Conservation (phyloP, 2,113 vertebrate genomes). For the Lampris megalopsis region DNA sequence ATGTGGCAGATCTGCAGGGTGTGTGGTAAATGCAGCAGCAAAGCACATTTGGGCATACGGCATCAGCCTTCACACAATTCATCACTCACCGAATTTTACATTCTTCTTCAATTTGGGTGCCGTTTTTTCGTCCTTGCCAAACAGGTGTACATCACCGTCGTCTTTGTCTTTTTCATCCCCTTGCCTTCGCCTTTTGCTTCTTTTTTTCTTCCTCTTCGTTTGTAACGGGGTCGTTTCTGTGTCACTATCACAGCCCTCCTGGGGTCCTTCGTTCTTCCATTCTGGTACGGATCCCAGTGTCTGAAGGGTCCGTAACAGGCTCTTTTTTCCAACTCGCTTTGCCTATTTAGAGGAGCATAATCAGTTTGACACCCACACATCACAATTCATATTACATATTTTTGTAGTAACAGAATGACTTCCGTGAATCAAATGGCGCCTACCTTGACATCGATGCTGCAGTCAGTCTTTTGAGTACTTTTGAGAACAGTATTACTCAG, state of each 20-base stretch:
- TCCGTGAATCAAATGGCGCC: neutral
- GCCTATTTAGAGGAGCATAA: conserved; percentile 27
- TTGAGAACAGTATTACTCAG: conserved; percentile 18
- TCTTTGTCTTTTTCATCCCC: conserved; percentile 36
- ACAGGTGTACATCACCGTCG: conserved; percentile 1
- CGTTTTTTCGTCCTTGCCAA: conserved; percentile 9
- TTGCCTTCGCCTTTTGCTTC: conserved; percentile 66
- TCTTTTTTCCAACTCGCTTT: conserved; percentile 73
- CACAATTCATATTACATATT: neutral
- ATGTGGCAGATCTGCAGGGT: no score
- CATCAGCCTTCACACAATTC: neutral
- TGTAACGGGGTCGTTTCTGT: conserved; percentile 29
- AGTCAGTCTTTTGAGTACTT: conserved; percentile 6
- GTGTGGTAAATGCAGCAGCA: no score
- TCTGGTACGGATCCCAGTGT: conserved; percentile 75
- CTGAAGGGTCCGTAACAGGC: conserved; percentile 80
- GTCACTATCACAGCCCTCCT: conserved; percentile 63
- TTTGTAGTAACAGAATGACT: neutral
- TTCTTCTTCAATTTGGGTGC: conserved; percentile 50
- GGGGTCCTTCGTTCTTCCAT: conserved; percentile 58
- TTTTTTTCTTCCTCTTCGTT: conserved; percentile 75
- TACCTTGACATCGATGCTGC: conserved; percentile 52
- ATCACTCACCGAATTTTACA: conserved; percentile 56
- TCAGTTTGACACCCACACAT: neutral
- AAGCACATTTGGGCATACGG: no score